A percentile compares a stretch with the other conserved stretches of the same genome.
phyloP scores from a whole-genome alignment of 2,888 invertebrate species.

The Diloba caeruleocephala region DNA sequence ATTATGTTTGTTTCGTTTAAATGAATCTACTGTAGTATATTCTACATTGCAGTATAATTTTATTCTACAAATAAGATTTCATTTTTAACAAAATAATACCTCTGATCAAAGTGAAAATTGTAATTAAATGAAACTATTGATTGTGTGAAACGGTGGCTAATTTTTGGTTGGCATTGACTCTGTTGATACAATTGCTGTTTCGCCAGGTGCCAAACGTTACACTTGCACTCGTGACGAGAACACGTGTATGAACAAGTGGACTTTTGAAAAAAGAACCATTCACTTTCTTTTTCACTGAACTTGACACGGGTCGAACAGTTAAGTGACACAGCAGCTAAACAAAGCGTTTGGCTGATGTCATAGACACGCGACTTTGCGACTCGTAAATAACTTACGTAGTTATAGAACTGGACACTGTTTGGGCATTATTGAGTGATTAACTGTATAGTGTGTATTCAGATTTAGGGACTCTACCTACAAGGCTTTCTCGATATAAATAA shows the following conservation, averaged over 20 bases:
- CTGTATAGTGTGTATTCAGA: background rate
- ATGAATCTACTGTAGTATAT: constrained; percentile 30
- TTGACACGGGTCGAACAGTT: constrained; percentile 73
- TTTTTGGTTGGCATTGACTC: constrained; percentile 60
- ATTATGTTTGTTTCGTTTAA: constrained; percentile 50
- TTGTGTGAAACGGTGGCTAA: constrained; percentile 4
- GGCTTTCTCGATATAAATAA: too few species aligned
- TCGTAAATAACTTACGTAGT: constrained; percentile 33
- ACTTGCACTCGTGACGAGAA: constrained; percentile 12
- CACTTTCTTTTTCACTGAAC: constrained; percentile 82
- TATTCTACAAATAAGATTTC: background rate
- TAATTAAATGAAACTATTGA: too few species aligned
- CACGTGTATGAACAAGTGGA: constrained; percentile 32
- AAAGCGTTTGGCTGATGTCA: constrained; percentile 63
- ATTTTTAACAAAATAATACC: background rate
- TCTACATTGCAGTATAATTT: constrained; percentile 11
- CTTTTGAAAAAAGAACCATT: constrained; percentile 47
- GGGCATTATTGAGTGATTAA: constrained; percentile 4
- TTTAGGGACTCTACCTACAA: too few species aligned
- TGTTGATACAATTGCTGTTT: constrained; percentile 62
- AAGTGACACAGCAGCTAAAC: constrained; percentile 56
- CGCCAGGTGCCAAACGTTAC: constrained; percentile 45
- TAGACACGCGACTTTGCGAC: constrained; percentile 61
- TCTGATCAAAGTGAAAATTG: too few species aligned
- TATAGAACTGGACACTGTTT: constrained; percentile 32